Percentiles rank a stretch among this genome's conserved stretches.
Conservation (phyloP, 2,888 invertebrate genomes). For the Caradrina clavipalpis region DNA sequence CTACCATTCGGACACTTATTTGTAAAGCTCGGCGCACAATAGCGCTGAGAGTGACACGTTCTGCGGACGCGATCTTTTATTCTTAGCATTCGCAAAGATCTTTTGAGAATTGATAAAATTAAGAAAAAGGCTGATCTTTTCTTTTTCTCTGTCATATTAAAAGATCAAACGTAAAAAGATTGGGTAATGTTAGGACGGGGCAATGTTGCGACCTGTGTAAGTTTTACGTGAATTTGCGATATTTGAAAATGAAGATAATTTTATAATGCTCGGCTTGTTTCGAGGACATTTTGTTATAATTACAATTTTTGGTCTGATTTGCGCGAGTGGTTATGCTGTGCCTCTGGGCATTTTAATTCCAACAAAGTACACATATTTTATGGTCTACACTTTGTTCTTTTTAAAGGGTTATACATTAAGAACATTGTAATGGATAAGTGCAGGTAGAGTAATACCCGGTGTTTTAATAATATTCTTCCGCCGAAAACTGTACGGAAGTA, state of each 20-base stretch:
- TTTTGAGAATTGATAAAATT: conserved; percentile 39
- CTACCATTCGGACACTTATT: conserved; percentile 22
- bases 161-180: conserved; percentile 36
- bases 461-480: too few relatives aligned
- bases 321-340: neutral
- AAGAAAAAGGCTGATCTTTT: conserved; percentile 22
- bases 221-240: conserved; percentile 21
- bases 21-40: conserved; percentile 19
- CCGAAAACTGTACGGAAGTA: too few relatives aligned
- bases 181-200: conserved; percentile 13
- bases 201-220: conserved; percentile 17
- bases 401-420: neutral
- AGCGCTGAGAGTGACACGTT: neutral
- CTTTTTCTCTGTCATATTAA: conserved; percentile 16
- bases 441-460: too few relatives aligned
- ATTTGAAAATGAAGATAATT: conserved; percentile 26
- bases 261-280: conserved; percentile 3
- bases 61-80: neutral
- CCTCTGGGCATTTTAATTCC: neutral
- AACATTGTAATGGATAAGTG: neutral
- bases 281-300: conserved; percentile 3
- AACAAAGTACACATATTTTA: neutral
- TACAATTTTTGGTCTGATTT: neutral
- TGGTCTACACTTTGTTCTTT: neutral
- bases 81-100: conserved; percentile 5